Percentiles rank a stretch among this genome's conserved stretches.
Conservation (phyloP, 2,888 invertebrate genomes). For the Chelonus formosanus region DNA sequence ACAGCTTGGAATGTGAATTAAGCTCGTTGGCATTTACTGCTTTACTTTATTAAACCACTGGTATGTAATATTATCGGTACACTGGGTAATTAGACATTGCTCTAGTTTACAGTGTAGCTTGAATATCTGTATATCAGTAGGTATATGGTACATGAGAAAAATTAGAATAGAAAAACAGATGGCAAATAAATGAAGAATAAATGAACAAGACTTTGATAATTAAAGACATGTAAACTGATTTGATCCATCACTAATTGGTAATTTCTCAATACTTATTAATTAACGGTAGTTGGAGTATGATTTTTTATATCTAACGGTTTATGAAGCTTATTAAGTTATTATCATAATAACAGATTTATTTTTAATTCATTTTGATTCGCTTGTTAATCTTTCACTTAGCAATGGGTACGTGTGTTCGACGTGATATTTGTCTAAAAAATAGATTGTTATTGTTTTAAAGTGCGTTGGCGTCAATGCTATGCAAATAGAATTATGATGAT, state of each 20-base stretch:
- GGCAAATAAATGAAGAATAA: background rate
- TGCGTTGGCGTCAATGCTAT: constrained; percentile 19
- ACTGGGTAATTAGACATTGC: too few relatives aligned
- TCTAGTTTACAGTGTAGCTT: too few relatives aligned
- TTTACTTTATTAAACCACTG: too few relatives aligned
- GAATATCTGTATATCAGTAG: too few relatives aligned
- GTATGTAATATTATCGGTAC: too few relatives aligned
- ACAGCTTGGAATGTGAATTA: too few relatives aligned
- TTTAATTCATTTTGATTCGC: background rate
- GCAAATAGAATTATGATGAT: background rate
- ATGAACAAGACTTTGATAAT: background rate
- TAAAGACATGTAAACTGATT: background rate
- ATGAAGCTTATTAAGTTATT: constrained; percentile 1
- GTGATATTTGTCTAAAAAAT: constrained; percentile 19
- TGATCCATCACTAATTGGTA: background rate
- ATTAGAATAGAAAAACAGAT: background rate
- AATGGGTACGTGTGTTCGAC: constrained; percentile 18
- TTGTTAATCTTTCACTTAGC: background rate
- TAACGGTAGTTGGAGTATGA: background rate
- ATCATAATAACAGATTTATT: constrained; percentile 1
- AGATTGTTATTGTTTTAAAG: constrained; percentile 9
- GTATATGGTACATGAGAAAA: too few relatives aligned
- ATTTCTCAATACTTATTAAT: background rate
- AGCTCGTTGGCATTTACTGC: too few relatives aligned
- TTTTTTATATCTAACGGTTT: constrained; percentile 19